These are phyloP conservation scores for Nomada goodeniana DNA, from an alignment of 2,888 invertebrate genomes.

Conservation along the genomic window DNA sequence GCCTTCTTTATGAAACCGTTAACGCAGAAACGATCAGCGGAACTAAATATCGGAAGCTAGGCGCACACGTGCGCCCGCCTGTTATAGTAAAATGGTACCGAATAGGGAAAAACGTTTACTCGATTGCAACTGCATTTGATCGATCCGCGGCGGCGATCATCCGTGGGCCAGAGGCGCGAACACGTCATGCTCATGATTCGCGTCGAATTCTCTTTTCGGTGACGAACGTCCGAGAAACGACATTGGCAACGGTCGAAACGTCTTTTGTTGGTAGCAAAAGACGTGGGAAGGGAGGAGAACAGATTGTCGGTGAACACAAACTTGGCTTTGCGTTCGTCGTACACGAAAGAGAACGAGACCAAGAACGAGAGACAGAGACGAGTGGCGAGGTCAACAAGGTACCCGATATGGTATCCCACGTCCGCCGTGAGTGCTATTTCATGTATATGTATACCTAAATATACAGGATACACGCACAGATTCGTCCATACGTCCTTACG, in stretches of 20 bases:
- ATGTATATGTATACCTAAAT: conserved; percentile 65
- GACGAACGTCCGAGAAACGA: conserved; percentile 52
- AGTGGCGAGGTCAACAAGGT: conserved; percentile 84
- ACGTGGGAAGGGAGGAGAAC: conserved; percentile 65
- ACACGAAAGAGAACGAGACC: conserved; percentile 51
- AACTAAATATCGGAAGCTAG: conserved; percentile 36
- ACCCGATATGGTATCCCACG: conserved; percentile 83
- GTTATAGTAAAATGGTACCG: neutral
- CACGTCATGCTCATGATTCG: neutral
- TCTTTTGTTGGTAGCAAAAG: conserved; percentile 66
- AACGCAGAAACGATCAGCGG: conserved; percentile 28
- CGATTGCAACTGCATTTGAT: neutral
- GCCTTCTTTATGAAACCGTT: conserved; percentile 36
- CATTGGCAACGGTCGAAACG: conserved; percentile 64
- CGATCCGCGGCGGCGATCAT: conserved; percentile 1
- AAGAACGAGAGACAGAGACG: conserved; percentile 57
- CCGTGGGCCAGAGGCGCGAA: conserved; percentile 1
- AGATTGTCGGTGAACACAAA: conserved; percentile 45
- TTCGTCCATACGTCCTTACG: conserved; percentile 57
- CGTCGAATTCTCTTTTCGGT: conserved; percentile 6
- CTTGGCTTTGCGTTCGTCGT: conserved; percentile 21
- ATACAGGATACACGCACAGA: conserved; percentile 41
- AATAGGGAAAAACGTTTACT: neutral
- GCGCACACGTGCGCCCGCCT: conserved; percentile 22
- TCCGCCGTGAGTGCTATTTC: conserved; percentile 80